Evolutionary conservation across 1,140 invertebrate species (phyloP).

Genomic region (Chironomus striatipennis): DNA sequence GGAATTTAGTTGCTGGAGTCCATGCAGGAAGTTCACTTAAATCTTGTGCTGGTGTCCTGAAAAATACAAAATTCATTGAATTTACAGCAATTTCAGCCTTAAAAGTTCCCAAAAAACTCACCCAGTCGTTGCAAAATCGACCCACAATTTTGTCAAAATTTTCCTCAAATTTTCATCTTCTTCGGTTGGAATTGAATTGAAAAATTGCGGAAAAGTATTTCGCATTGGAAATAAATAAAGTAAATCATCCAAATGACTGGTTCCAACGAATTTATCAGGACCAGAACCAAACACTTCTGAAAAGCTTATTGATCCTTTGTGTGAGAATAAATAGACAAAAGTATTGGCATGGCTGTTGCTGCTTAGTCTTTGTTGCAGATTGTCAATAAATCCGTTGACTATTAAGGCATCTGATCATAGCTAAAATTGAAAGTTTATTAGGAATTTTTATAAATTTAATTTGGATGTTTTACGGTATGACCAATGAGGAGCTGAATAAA

Average conservation of each 20-base stretch:
- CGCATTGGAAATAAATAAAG: not conserved
- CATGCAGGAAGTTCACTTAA: too few species aligned
- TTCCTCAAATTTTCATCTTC: not conserved
- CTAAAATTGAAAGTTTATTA: too few species aligned
- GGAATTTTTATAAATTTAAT: too few species aligned
- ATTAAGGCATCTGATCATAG: too few species aligned
- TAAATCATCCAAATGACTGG: not conserved
- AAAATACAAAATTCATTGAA: too few species aligned
- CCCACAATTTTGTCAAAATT: not conserved
- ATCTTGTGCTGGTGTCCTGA: too few species aligned
- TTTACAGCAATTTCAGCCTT: not conserved
- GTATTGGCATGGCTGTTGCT: not conserved
- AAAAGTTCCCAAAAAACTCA: not conserved
- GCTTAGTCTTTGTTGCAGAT: not conserved
- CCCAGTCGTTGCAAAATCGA: not conserved
- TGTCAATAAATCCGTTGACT: not conserved
- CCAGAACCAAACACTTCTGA: not conserved
- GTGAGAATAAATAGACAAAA: not conserved
- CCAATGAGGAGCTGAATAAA: too few species aligned
- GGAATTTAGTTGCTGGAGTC: not conserved
- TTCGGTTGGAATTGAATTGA: not conserved
- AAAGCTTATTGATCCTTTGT: not conserved
- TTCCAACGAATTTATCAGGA: not conserved
- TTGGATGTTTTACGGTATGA: too few species aligned
- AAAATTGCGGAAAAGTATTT: not conserved